Evolutionary conservation across 2,113 vertebrate genomes (phyloP).

Genomic region (Aramus guarauna): DNA sequence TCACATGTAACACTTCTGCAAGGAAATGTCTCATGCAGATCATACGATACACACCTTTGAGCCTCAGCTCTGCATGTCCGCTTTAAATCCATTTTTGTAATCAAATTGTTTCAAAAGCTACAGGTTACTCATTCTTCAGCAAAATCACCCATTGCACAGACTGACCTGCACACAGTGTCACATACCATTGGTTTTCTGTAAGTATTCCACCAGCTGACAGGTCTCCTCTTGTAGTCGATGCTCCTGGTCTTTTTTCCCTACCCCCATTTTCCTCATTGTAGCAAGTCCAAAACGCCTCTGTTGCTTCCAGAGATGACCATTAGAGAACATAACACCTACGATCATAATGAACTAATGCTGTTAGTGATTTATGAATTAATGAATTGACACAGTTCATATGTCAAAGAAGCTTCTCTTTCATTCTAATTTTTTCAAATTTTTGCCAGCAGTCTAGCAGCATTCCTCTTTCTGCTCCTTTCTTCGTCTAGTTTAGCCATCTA

Average conservation of each 20-base stretch:
- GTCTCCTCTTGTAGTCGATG: background rate
- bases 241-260: background rate
- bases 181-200: background rate
- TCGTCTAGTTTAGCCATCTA: background rate
- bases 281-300: constrained; percentile 11
- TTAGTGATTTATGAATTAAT: background rate
- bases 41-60: background rate
- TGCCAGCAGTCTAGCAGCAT: background rate
- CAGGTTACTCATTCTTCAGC: background rate
- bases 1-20: background rate
- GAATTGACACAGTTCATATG: too few species aligned
- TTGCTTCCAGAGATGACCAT: constrained; percentile 18
- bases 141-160: background rate
- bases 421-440: background rate
- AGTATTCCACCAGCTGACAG: background rate
- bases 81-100: background rate
- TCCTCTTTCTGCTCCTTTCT: background rate
- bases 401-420: background rate
- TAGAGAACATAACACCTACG: constrained; percentile 15
- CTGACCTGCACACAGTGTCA: too few species aligned
- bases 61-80: background rate
- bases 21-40: background rate
- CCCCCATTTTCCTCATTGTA: constrained; percentile 27
- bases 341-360: background rate
- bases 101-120: background rate